Conservation (phyloP, 2,113 vertebrate genomes). For the Embiotoca jacksoni region DNA sequence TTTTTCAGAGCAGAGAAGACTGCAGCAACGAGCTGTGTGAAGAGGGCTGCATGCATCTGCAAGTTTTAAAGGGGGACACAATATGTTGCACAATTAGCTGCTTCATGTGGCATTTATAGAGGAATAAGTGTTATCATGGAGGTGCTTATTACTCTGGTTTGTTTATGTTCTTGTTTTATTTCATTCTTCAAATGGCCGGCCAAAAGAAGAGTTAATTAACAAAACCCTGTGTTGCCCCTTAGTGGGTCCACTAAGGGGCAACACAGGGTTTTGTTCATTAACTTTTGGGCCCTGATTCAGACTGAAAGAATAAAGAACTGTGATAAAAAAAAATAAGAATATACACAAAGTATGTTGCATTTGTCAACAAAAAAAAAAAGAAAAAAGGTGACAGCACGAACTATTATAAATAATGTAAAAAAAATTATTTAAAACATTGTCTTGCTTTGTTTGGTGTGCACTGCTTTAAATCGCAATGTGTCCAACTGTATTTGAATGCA, state of each 20-base stretch:
- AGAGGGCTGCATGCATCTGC: neutral
- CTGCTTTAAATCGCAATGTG: neutral
- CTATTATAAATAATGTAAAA: too few species aligned
- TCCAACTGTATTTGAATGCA: constrained; percentile 21
- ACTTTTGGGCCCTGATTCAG: too few species aligned
- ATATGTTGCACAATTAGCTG: neutral
- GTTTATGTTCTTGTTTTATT: neutral
- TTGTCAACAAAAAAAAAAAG: neutral
- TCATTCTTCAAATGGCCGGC: neutral
- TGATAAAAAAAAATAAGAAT: neutral
- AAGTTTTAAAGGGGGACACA: neutral
- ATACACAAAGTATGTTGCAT: neutral
- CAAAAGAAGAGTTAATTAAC: neutral
- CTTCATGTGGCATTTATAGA: neutral
- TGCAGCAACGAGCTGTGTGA: neutral
- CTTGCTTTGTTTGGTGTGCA: neutral
- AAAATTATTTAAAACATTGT: too few species aligned
- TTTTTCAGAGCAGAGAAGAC: neutral
- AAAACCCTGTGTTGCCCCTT: too few species aligned
- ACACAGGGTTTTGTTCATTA: too few species aligned
- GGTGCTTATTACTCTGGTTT: neutral
- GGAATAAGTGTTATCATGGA: neutral
- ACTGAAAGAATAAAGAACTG: too few species aligned
- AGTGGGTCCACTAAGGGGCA: too few species aligned
- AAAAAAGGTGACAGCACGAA: neutral